Base-by-base conservation (phyloP, 2,888 invertebrate species). In the Lepidocyrtoides sp. region DNA sequence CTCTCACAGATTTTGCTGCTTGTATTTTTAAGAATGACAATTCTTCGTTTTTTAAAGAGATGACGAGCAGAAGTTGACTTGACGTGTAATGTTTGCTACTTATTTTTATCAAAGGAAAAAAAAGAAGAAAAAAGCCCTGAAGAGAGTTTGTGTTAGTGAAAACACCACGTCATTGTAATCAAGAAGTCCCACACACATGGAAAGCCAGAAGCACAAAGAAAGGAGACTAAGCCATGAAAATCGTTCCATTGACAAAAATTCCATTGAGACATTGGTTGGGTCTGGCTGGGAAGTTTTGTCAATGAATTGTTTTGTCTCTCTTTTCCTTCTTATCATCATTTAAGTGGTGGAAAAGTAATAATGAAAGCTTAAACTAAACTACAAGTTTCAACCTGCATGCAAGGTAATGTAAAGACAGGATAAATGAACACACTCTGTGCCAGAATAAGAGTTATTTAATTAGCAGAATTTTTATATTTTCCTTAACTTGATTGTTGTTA, bases 201-300 rank as follows among this genome's bases (percentile, higher is more conserved):
- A 89, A 82, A 82, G 32, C 82, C 72, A 7, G 20, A 23, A 20
- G 48, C 23, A 81, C 54, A 66, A 60, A 44, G 51, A 32, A 82
- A 51, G 83, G 36, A 86, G 63, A 29, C 32, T 20, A 36, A 87
- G 83, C 63, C 63, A 66, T 44, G 77, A 89, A 89, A 89, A 84
- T 66, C 29, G 81, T 32, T 92, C 89, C 92, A 92, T 92, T 92
- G 92, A 92, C 82, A 82, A 85, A 89, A 89, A 92, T 88, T 91
- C 92, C 92, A 91, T 92, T 89, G 88, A 91, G 88, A 85, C 69
- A 14, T 48, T 75, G 20, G 88, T 72, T 86, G 84, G 84, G 79
- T 75, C n/a, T n/a, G n/a, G n/a, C n/a, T n/a, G n/a, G n/a, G n/a
- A n/a, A n/a, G 85, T 91, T 92, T 91, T 91, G 88, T 92, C 92